phyloP scores from a whole-genome alignment of 2,888 invertebrate species.

The Tenthredo distinguenda region DNA sequence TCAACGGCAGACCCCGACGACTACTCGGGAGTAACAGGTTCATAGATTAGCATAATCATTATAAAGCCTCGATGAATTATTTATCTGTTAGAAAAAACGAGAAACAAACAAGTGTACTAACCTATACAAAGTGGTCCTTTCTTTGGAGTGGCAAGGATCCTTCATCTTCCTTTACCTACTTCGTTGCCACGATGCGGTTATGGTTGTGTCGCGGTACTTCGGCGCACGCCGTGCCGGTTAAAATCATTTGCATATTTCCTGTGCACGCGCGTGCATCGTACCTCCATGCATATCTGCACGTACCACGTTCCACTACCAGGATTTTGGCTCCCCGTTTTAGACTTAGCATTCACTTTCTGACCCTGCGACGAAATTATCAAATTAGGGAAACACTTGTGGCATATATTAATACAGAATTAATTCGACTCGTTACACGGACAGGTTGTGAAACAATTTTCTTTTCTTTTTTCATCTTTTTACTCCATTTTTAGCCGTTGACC shows the following conservation, averaged over 20 bases:
- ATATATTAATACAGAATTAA: not conserved
- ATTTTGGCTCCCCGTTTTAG: not conserved
- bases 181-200: slow-evolving; percentile 42
- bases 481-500: not conserved
- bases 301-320: not conserved
- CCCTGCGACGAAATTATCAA: slow-evolving; percentile 36
- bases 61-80: slow-evolving; percentile 78
- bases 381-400: slow-evolving; percentile 42
- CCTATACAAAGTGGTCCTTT: slow-evolving; percentile 61
- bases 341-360: slow-evolving; percentile 74
- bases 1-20: slow-evolving; percentile 44
- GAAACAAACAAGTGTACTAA: slow-evolving; percentile 60
- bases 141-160: slow-evolving; percentile 61
- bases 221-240: slow-evolving; percentile 67
- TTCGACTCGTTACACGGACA: not conserved
- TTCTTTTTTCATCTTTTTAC: not conserved
- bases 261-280: not conserved
- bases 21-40: slow-evolving; percentile 73
- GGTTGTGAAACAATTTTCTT: not conserved
- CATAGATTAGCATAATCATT: slow-evolving; percentile 77
- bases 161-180: slow-evolving; percentile 64
- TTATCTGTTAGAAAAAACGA: slow-evolving; percentile 71
- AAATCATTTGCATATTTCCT: slow-evolving; percentile 75
- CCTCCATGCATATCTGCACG: not conserved
- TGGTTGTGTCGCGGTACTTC: slow-evolving; percentile 30